These are phyloP conservation scores for Hycleus phaleratus DNA, from an alignment of 1,140 invertebrate species.

Conservation along the genomic window DNA sequence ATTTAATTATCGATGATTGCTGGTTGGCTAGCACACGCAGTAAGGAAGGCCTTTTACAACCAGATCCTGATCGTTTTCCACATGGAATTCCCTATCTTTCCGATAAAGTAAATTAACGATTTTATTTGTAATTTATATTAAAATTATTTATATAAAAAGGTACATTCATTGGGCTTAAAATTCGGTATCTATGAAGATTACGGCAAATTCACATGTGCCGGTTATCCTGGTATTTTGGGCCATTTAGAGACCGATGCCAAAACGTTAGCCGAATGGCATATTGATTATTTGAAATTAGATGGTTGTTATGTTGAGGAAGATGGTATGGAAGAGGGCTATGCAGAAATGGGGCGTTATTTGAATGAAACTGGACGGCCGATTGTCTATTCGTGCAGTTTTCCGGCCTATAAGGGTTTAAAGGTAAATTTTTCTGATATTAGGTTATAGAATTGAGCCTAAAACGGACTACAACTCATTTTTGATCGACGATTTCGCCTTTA, in stretches of 20 bases:
- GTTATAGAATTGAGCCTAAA: too few relatives aligned
- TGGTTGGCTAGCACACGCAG: slow-evolving; percentile 68
- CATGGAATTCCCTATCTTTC: slow-evolving; percentile 69
- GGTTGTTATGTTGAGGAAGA: slow-evolving; percentile 66
- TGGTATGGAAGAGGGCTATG: slow-evolving; percentile 47
- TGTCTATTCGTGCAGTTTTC: slow-evolving; percentile 83
- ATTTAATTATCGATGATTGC: slow-evolving; percentile 83
- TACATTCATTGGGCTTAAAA: slow-evolving; percentile 70
- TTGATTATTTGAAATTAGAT: slow-evolving; percentile 84
- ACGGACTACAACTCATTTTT: too few relatives aligned
- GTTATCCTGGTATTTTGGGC: slow-evolving; percentile 74
- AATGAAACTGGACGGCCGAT: slow-evolving; percentile 74
- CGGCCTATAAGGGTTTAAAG: slow-evolving; percentile 56
- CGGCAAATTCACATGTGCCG: slow-evolving; percentile 72
- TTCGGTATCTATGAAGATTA: slow-evolving; percentile 86
- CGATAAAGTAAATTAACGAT: slow-evolving; percentile 62
- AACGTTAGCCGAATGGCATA: slow-evolving; percentile 79
- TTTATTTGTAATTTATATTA: too few relatives aligned
- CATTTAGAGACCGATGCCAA: slow-evolving; percentile 67
- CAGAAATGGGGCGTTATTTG: slow-evolving; percentile 57
- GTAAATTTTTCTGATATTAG: slow-evolving; percentile 3
- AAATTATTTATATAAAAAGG: slow-evolving; percentile 42
- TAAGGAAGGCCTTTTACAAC: slow-evolving; percentile 54
- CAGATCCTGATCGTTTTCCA: slow-evolving; percentile 71
- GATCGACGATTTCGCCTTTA: too few relatives aligned